Evolutionary conservation across 1,140 invertebrate species (phyloP), one percentile per base, ranked within the genome.

Genomic region (Brachionus manjavacas): DNA sequence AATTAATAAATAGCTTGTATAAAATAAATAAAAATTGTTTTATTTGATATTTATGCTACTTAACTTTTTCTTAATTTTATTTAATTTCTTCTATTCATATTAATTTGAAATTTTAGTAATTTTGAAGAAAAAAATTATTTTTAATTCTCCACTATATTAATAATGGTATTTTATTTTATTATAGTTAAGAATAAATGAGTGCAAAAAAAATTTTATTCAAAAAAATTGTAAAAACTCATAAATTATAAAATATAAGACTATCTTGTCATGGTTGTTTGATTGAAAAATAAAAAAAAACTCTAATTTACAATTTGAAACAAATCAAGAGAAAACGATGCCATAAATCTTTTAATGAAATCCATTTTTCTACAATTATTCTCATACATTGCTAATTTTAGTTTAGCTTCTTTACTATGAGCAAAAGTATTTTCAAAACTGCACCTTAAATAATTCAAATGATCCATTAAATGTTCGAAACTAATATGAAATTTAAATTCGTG

Each of bases 401-500:
- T 81, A 39, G 3, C 20, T 35, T 64, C 28, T 68, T 39, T 72
- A 20, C 31, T 72, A 12, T 35, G 0, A 39, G 2, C 14, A 2
- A 35, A 16, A n/a, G 7, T 16, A n/a, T 23, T 14, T 3, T 31
- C 23, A 25, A 81, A 81, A 64, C 66, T 64, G 64, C 79, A 81
- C 11, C 52, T 64, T 16, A 81, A 64, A 39, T 41, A 81, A 64
- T 81, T 35, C 9, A 81, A 60, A 64, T 81, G 64, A 1, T 81
- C 52, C 14, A 2, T 25, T 20, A 81, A 64, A 25, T 81, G 79
- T 25, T 81, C 79, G 23, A 81, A 81, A 8, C 49, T 64, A 16
- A 81, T 41, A 81, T 81, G 79, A 35, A 81, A 81, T 35, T 31
- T 81, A 68, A 81, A 81, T 49, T 60, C 39, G 8, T 20, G 12